A percentile compares a stretch with the other conserved stretches of the same genome.
Evolutionary conservation across 2,797 vertebrate species (phyloP).

Genomic region (Sebastes melanostomus): DNA sequence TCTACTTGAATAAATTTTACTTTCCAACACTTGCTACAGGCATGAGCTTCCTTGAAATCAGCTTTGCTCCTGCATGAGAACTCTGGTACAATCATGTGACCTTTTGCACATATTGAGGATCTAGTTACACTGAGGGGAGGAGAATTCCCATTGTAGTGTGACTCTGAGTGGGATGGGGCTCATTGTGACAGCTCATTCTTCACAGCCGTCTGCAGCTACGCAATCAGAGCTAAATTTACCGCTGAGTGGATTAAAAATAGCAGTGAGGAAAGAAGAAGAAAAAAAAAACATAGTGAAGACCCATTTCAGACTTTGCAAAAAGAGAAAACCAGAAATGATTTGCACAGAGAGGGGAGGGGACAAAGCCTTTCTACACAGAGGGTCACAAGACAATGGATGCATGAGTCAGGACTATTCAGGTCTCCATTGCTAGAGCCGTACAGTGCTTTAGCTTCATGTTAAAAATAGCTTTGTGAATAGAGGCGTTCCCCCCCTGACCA

Average conservation of each 20-base stretch:
- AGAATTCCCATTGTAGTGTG: slow-evolving; percentile 44
- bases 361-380: slow-evolving; percentile 66
- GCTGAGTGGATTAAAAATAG: slow-evolving; percentile 69
- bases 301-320: slow-evolving; percentile 32
- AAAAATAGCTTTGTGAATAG: slow-evolving; percentile 75
- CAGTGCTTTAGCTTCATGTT: slow-evolving; percentile 65
- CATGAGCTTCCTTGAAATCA: slow-evolving; percentile 38
- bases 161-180: slow-evolving; percentile 23
- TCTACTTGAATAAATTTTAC: background rate
- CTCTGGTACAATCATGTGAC: slow-evolving; percentile 9
- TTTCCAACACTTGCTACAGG: background rate
- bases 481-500: slow-evolving; percentile 44
- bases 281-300: slow-evolving; percentile 20
- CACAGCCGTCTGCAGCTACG: slow-evolving; percentile 5
- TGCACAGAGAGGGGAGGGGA: slow-evolving; percentile 51
- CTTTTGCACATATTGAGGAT: slow-evolving; percentile 45
- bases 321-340: slow-evolving; percentile 66
- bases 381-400: slow-evolving; percentile 59
- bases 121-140: slow-evolving; percentile 51
- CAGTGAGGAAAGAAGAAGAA: slow-evolving; percentile 16
- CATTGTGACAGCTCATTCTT: slow-evolving; percentile 22
- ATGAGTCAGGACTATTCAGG: slow-evolving; percentile 77
- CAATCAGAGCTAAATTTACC: slow-evolving; percentile 63
- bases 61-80: slow-evolving; percentile 23
- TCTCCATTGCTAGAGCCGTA: slow-evolving; percentile 61